Evolutionary conservation across 2,113 vertebrate species (phyloP), one percentile per base, ranked within the genome.

Genomic region (Paradisaea rubra): DNA sequence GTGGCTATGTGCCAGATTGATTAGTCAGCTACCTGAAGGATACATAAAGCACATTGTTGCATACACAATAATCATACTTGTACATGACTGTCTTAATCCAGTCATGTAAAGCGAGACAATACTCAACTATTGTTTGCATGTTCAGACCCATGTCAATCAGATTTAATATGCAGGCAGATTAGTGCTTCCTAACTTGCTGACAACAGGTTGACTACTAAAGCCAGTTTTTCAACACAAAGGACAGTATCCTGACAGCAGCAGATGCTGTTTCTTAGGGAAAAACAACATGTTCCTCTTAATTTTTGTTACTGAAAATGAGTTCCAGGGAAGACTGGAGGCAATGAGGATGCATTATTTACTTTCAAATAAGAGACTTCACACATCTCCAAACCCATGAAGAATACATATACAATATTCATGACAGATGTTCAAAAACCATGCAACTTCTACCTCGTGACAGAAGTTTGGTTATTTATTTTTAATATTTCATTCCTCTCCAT

Each of bases 1-100:
- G 37, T 68, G 73, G 50, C 1, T 76, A 54, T 31, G 47, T 82
- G 89, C 63, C 95, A 96, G 79, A 66, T 42, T 73, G 78, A 92
- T 95, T 89, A 91, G 71, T 92, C 93, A 97, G 84, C 42, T 89
- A 93, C 93, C 81, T 88, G 57, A 94, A 90, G 74, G 64, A 80
- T 63, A 95, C 17, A 82, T 63, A 91, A 89, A 88, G 79, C 63
- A 93, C 53, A 47, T 33, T 91, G 81, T 80, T 65, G 54, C 45
- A 89, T 82, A 86, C 54, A 74, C 71, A 95, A 35, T 92, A 77
- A 96, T 89, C 81, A 89, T 88, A 87, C 35, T 95, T 84, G 71
- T 80, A 94, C 79, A 73, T 21, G 85, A 91, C 56, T 83, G 64
- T 52, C 68, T 88, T 90, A 95, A 94, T 80, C 76, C 87, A 74